Conservation (phyloP, 2,797 vertebrate species). For the Orientallactaga sibirica region DNA sequence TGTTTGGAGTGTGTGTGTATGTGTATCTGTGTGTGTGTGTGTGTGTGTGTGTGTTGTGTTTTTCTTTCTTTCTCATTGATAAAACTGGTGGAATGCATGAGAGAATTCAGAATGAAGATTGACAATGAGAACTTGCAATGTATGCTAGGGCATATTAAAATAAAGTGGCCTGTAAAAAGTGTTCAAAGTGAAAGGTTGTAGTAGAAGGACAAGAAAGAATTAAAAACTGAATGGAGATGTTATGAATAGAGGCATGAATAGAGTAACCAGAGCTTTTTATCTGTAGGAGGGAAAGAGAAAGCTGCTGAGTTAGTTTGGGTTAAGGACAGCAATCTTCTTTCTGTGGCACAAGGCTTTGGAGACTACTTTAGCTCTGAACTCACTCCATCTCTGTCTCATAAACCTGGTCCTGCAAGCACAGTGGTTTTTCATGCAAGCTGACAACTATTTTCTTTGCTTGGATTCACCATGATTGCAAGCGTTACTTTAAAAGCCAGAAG, state of each 20-base stretch:
- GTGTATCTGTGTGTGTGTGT: too few species aligned
- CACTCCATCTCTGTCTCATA: conserved; percentile 45
- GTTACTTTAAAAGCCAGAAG: conserved; percentile 29
- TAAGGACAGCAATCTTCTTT: background rate
- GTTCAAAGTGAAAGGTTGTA: conserved; percentile 10
- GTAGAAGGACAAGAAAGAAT: conserved; percentile 18
- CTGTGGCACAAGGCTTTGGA: background rate
- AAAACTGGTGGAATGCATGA: background rate
- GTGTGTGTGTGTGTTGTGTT: background rate
- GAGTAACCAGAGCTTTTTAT: conserved; percentile 54
- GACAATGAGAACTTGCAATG: background rate
- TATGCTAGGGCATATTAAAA: background rate
- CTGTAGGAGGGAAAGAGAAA: background rate
- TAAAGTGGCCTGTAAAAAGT: conserved; percentile 23
- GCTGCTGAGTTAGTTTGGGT: background rate
- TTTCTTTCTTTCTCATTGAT: too few species aligned
- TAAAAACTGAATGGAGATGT: conserved; percentile 34
- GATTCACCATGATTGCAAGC: background rate
- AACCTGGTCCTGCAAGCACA: conserved; percentile 37
- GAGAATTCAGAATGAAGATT: background rate
- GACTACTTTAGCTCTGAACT: conserved; percentile 42
- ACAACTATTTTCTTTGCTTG: conserved; percentile 27
- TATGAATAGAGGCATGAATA: conserved; percentile 33
- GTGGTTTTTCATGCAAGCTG: background rate
- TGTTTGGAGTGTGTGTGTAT: background rate